phyloP scores from a whole-genome alignment of 2,113 vertebrate genomes.

The Platycercus adscitus region DNA sequence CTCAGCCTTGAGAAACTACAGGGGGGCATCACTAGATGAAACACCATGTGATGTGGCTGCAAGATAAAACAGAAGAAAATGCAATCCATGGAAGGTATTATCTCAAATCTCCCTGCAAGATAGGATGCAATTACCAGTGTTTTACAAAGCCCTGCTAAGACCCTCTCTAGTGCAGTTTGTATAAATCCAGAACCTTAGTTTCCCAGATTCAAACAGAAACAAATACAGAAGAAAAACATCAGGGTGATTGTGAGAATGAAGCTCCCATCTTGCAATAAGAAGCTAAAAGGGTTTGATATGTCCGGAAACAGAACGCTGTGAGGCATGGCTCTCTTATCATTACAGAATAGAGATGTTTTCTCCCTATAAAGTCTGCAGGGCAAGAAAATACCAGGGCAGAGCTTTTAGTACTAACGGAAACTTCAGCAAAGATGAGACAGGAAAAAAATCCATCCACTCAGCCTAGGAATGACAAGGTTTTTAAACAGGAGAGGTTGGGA shows the following conservation, averaged over 20 bases:
- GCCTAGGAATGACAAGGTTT: not conserved
- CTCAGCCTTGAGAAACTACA: not conserved
- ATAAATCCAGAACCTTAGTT: not conserved
- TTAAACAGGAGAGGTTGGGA: not conserved
- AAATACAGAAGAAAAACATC: not conserved
- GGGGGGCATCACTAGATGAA: not conserved
- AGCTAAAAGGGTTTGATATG: conserved; percentile 11
- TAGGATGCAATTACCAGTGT: not conserved
- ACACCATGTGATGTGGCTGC: not conserved
- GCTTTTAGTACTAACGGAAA: conserved; percentile 55
- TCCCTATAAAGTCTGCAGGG: not conserved
- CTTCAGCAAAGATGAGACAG: not conserved
- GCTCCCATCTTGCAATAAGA: not conserved
- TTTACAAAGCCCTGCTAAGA: not conserved
- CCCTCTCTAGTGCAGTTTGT: not conserved
- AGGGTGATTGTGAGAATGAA: not conserved
- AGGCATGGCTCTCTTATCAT: not conserved
- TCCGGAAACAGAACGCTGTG: not conserved
- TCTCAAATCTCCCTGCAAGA: not conserved
- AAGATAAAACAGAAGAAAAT: not conserved
- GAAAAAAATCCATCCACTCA: conserved; percentile 2
- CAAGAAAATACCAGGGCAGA: conserved; percentile 13
- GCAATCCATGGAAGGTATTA: not conserved
- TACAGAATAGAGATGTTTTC: conserved; percentile 7
- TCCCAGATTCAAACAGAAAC: not conserved